phyloP scores from a whole-genome alignment of 1,140 invertebrate species.

The Venturia canescens region DNA sequence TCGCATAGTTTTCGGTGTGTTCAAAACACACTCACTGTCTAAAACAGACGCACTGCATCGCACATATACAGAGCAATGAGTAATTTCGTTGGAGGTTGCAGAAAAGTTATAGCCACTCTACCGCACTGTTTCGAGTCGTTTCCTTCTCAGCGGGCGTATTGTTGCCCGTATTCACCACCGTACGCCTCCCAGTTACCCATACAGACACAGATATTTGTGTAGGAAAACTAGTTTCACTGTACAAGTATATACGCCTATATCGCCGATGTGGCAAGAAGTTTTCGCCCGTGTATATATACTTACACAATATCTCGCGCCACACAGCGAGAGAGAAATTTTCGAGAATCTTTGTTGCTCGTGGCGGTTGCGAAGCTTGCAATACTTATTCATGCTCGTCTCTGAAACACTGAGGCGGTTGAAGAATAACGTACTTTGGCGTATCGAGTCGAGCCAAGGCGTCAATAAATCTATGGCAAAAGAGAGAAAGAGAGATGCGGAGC shows the following conservation, averaged over 20 bases:
- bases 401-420: constrained; percentile 25
- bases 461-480: constrained; percentile 18
- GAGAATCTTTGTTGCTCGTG: constrained; percentile 6
- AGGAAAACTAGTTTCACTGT: background rate
- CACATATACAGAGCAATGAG: background rate
- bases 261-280: constrained; percentile 35
- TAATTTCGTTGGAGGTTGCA: constrained; percentile 13
- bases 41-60: background rate
- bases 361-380: constrained; percentile 16
- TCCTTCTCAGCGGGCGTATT: background rate
- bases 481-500: background rate
- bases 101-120: constrained; percentile 10
- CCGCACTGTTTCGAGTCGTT: background rate
- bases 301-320: background rate
- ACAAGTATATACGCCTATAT: background rate
- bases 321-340: background rate
- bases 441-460: constrained; percentile 31
- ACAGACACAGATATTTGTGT: background rate
- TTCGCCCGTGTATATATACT: background rate
- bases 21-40: background rate
- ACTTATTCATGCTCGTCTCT: constrained; percentile 46
- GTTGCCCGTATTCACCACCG: background rate
- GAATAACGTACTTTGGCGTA: constrained; percentile 44
- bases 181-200: background rate
- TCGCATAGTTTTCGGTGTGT: background rate